A percentile compares a stretch with the other conserved stretches of the same genome.
phyloP scores from a whole-genome alignment of 2,113 vertebrate genomes.

The Rostratula benghalensis region DNA sequence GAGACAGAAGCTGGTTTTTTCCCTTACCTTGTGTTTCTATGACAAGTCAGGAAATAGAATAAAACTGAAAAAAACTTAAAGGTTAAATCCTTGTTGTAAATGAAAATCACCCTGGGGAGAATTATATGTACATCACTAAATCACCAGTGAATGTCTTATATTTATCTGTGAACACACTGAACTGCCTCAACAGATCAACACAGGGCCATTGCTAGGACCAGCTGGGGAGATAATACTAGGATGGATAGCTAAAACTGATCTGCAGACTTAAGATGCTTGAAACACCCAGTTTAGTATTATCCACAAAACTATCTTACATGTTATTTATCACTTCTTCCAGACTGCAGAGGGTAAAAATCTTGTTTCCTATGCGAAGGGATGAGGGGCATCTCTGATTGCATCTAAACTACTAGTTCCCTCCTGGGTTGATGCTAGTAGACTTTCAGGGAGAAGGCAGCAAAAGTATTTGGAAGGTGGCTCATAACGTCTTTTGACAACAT shows the following conservation, averaged over 20 bases:
- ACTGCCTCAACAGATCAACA: neutral
- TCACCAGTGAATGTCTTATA: neutral
- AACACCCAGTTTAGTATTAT: neutral
- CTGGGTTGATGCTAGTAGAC: neutral
- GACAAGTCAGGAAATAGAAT: neutral
- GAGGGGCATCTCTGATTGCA: neutral
- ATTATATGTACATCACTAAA: neutral
- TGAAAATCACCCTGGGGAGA: neutral
- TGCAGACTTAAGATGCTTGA: neutral
- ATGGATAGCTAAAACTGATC: neutral
- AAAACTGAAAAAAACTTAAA: neutral
- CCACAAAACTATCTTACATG: neutral
- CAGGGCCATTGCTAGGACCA: neutral
- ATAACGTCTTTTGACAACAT: neutral
- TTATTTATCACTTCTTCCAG: neutral
- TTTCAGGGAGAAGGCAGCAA: neutral
- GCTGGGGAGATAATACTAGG: neutral
- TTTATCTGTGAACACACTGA: neutral
- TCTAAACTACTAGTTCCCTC: neutral
- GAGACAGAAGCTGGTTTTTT: neutral
- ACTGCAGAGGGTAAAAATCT: neutral
- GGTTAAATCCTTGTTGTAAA: neutral
- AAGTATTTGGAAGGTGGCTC: neutral
- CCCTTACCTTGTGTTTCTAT: neutral
- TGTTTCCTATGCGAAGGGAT: neutral